A percentile compares a stretch with the other conserved stretches of the same genome.
These are phyloP conservation scores for Lophotis ruficrista DNA, from an alignment of 2,113 vertebrate species.

Conservation along the genomic window DNA sequence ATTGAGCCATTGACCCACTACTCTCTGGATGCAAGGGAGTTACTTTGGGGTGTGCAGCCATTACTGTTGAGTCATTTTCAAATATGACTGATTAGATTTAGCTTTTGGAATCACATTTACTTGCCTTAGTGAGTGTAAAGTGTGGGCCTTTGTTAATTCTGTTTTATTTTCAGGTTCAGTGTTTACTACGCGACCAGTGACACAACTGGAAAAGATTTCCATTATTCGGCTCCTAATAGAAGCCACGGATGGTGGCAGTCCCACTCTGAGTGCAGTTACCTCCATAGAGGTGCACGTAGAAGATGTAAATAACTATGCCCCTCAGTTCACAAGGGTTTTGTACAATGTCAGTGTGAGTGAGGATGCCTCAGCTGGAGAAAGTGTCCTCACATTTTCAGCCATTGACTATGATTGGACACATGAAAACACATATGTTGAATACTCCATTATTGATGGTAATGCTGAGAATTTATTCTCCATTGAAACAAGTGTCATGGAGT, in stretches of 20 bases:
- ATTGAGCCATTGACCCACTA: background rate
- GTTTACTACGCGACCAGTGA: conserved; percentile 76
- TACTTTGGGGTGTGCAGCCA: background rate
- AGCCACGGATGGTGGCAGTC: conserved; percentile 84
- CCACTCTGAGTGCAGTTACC: conserved; percentile 76
- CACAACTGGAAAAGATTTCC: conserved; percentile 66
- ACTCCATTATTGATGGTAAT: conserved; percentile 82
- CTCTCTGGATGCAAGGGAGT: background rate
- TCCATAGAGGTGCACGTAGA: conserved; percentile 78
- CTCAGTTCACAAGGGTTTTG: conserved; percentile 76
- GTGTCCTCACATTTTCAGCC: conserved; percentile 80
- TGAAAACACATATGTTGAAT: conserved; percentile 81
- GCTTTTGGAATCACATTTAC: background rate
- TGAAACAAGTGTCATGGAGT: conserved; percentile 69
- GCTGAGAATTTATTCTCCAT: conserved; percentile 80
- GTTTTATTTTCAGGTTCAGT: conserved; percentile 81
- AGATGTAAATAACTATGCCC: conserved; percentile 83
- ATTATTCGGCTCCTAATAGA: conserved; percentile 83
- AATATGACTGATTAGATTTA: background rate
- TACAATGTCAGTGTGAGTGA: conserved; percentile 83
- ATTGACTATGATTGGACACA: conserved; percentile 79
- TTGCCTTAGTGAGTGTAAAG: background rate
- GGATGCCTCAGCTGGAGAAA: conserved; percentile 76
- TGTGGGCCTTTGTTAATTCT: background rate
- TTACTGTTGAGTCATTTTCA: background rate